These are phyloP conservation scores for Pentalonia nigronervosa DNA, from an alignment of 1,140 invertebrate species.

Conservation along the genomic window DNA sequence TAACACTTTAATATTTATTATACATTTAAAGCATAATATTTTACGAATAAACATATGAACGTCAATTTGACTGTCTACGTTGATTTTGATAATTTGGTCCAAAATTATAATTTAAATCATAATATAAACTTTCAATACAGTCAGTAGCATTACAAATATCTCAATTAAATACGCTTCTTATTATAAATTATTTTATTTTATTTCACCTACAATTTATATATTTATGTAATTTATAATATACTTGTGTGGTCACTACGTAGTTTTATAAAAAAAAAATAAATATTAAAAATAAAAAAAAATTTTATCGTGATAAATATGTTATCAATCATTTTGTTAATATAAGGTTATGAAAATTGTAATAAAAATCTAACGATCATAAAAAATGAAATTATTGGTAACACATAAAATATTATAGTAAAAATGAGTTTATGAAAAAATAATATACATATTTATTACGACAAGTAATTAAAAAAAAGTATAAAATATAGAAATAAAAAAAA, in stretches of 20 bases:
- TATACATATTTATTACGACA: not conserved
- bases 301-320: not conserved
- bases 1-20: not conserved
- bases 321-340: too few relatives aligned
- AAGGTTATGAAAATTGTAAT: not conserved
- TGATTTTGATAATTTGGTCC: not conserved
- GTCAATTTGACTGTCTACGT: not conserved
- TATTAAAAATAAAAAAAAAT: not conserved
- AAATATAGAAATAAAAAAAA: not conserved
- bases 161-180: not conserved
- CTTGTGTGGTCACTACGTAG: not conserved
- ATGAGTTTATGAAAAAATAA: not conserved
- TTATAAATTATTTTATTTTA: not conserved
- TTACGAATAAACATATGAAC: not conserved
- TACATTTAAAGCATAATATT: not conserved
- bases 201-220: accelerated
- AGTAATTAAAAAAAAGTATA: not conserved
- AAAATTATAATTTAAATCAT: not conserved
- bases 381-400: not conserved
- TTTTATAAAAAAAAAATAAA: not conserved
- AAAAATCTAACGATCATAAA: not conserved
- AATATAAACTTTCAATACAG: not conserved
- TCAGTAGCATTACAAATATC: not conserved
- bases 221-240: not conserved
- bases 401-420: not conserved